phyloP scores from a whole-genome alignment of 2,888 invertebrate species.

The Cerastoderma edule region DNA sequence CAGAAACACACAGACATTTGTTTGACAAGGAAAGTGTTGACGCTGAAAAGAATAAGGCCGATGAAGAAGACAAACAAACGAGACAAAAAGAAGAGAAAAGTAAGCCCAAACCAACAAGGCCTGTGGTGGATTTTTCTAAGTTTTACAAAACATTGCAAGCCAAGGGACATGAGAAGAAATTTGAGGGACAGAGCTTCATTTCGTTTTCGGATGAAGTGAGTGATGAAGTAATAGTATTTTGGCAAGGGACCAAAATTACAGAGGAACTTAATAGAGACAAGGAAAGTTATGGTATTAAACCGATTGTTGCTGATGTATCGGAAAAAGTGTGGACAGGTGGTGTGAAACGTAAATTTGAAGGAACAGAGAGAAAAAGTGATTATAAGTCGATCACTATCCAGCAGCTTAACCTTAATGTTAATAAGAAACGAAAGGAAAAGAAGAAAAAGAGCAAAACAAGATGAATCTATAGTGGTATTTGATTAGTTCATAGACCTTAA shows the following conservation, averaged over 20 bases:
- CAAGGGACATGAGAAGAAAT: slow-evolving; percentile 1
- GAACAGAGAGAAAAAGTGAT: background rate
- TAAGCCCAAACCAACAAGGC: background rate
- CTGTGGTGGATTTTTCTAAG: slow-evolving; percentile 5
- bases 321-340: background rate
- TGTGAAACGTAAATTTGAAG: slow-evolving; percentile 8
- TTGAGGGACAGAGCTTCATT: slow-evolving; percentile 13
- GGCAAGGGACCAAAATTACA: slow-evolving; percentile 3
- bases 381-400: slow-evolving; percentile 7
- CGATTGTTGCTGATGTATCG: background rate
- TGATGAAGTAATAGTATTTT: slow-evolving; percentile 11
- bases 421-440: slow-evolving; percentile 1
- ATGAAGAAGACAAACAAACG: background rate
- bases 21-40: background rate
- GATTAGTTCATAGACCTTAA: too few species aligned
- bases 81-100: background rate
- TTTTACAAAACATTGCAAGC: background rate
- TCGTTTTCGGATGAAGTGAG: background rate
- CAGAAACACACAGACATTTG: too few species aligned
- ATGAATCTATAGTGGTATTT: too few species aligned
- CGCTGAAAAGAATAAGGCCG: background rate
- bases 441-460: slow-evolving; percentile 4
- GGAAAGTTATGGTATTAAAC: slow-evolving; percentile 12
- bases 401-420: slow-evolving; percentile 5
- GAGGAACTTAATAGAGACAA: background rate